phyloP scores from a whole-genome alignment of 2,888 invertebrate species.

The Bedellia somnulentella region DNA sequence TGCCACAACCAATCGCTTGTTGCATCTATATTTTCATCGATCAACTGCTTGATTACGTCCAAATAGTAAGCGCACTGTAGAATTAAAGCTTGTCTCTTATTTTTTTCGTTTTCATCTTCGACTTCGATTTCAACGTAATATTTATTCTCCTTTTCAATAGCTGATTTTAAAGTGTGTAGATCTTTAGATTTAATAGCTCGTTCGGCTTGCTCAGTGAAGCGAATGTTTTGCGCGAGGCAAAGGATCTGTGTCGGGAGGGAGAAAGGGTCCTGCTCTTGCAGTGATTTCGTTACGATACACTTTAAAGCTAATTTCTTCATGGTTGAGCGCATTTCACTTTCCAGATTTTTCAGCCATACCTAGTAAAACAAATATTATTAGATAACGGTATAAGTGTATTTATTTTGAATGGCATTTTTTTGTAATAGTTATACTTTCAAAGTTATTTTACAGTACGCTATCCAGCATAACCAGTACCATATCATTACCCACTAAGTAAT shows the following conservation, averaged over 20 bases:
- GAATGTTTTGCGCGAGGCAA: conserved; percentile 81
- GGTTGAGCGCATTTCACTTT: conserved; percentile 73
- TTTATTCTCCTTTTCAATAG: conserved; percentile 50
- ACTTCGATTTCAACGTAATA: conserved; percentile 53
- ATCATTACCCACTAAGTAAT: background rate
- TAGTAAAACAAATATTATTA: conserved; percentile 23
- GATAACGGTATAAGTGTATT: background rate
- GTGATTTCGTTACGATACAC: conserved; percentile 45
- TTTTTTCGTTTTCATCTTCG: conserved; percentile 65
- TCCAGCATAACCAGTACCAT: too few species aligned
- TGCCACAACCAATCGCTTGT: conserved; percentile 90
- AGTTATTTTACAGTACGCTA: too few species aligned
- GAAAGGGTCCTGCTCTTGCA: conserved; percentile 49
- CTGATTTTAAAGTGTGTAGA: conserved; percentile 53
- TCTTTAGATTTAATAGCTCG: conserved; percentile 71
- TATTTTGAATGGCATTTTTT: background rate
- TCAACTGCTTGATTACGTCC: conserved; percentile 76
- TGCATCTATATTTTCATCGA: conserved; percentile 67
- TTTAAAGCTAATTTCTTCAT: conserved; percentile 69
- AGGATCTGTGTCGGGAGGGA: conserved; percentile 74
- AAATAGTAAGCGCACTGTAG: conserved; percentile 93
- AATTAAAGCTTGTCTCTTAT: conserved; percentile 90
- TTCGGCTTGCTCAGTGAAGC: conserved; percentile 84
- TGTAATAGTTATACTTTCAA: too few species aligned
- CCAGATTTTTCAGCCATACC: conserved; percentile 78